These are phyloP conservation scores for Leucophora obtusa DNA, from an alignment of 2,888 invertebrate species.

Conservation along the genomic window DNA sequence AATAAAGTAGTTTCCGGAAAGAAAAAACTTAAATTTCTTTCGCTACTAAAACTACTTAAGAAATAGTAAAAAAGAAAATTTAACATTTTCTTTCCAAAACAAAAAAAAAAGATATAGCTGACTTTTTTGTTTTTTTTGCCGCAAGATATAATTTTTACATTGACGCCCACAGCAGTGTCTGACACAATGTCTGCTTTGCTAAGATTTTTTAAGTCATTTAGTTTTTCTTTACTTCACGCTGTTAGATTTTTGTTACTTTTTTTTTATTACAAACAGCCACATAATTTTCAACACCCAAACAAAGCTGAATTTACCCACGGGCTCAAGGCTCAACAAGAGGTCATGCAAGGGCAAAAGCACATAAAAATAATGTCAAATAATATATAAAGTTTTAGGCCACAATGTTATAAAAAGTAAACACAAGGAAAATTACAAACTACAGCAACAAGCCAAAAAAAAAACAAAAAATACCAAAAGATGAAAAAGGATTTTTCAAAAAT, in stretches of 20 bases:
- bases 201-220: constrained; percentile 4
- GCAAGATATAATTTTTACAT: constrained; percentile 12
- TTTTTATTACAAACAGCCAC: neutral
- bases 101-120: constrained; percentile 1
- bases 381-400: constrained; percentile 55
- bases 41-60: constrained; percentile 54
- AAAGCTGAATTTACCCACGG: neutral
- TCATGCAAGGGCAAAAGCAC: constrained; percentile 39
- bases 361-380: constrained; percentile 56
- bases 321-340: constrained; percentile 37
- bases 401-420: constrained; percentile 11
- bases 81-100: constrained; percentile 41
- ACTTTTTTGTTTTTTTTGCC: constrained; percentile 3
- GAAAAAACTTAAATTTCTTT: constrained; percentile 1
- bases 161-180: constrained; percentile 58
- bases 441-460: neutral
- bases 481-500: constrained; percentile 9
- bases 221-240: constrained; percentile 21
- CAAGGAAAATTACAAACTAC: neutral
- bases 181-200: constrained; percentile 58
- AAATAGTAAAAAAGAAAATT: constrained; percentile 40
- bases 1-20: constrained; percentile 24
- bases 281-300: constrained; percentile 27
- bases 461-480: neutral
- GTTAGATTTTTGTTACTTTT: constrained; percentile 2